Evolutionary conservation across 1,140 invertebrate genomes (phyloP).

Genomic region (Drosophila parvula): DNA sequence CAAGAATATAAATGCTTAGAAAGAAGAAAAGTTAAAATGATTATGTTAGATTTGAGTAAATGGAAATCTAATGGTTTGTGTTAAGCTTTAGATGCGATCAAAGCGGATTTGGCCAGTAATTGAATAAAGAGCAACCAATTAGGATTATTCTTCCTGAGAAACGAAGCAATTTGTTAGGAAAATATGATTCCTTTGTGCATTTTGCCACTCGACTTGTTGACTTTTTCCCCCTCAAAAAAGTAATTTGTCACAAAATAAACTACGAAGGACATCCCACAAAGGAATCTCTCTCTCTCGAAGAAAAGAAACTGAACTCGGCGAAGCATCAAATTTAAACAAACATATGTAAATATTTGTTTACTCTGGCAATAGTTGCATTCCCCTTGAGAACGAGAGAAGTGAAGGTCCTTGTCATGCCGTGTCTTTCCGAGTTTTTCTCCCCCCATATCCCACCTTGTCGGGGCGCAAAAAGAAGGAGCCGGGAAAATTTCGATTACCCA

Average conservation of each 20-base stretch:
- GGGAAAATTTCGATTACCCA: conserved; percentile 53
- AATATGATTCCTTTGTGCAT: conserved; percentile 29
- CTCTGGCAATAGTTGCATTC: conserved; percentile 34
- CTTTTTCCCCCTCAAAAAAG: conserved; percentile 9
- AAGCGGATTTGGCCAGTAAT: conserved; percentile 20
- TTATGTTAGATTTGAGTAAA: conserved; percentile 4
- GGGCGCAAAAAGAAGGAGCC: conserved; percentile 1
- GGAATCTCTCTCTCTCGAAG: conserved; percentile 24
- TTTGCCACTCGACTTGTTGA: conserved; percentile 11
- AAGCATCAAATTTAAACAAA: conserved; percentile 53
- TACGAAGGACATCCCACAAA: conserved; percentile 24
- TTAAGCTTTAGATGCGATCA: conserved; percentile 12
- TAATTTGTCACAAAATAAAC: conserved; percentile 55
- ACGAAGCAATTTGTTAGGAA: conserved; percentile 6
- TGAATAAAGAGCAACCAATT: conserved; percentile 9
- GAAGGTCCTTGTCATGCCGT: conserved; percentile 12
- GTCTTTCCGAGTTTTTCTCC: conserved; percentile 2
- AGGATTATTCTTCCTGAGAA: conserved; percentile 8
- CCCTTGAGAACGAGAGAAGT: conserved; percentile 19
- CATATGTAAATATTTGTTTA: conserved; percentile 65
- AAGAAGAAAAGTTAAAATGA: conserved; percentile 27
- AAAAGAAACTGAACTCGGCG: conserved; percentile 15
- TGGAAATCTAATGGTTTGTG: conserved; percentile 15
- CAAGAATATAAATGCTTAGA: conserved; percentile 9
- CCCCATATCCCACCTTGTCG: conserved; percentile 43